Evolutionary conservation across 2,113 vertebrate genomes (phyloP).

Genomic region (Colossoma macropomum): DNA sequence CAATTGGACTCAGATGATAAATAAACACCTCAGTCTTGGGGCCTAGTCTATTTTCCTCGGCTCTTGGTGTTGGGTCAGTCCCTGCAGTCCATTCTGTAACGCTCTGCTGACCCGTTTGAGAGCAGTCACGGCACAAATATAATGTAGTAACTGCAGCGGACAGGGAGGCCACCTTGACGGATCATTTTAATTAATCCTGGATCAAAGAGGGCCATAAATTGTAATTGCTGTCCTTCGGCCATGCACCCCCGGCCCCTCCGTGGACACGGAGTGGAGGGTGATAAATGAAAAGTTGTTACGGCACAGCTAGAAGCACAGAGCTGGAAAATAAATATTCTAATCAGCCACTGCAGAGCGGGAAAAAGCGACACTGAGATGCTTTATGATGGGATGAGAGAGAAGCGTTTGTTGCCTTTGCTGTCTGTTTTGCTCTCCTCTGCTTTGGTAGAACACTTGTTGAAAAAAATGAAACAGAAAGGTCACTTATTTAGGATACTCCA

Average conservation of each 20-base stretch:
- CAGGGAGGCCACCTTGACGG: slow-evolving; percentile 49
- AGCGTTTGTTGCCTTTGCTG: background rate
- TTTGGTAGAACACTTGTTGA: background rate
- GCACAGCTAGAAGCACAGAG: slow-evolving; percentile 40
- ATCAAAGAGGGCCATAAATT: slow-evolving; percentile 61
- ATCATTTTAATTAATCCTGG: slow-evolving; percentile 59
- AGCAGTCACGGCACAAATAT: slow-evolving; percentile 32
- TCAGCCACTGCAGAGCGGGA: slow-evolving; percentile 18
- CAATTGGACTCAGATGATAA: background rate
- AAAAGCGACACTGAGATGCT: slow-evolving; percentile 12
- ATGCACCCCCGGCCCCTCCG: slow-evolving; percentile 33
- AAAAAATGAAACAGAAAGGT: background rate
- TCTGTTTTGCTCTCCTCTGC: background rate
- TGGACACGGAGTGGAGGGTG: slow-evolving; percentile 43
- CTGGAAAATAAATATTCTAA: slow-evolving; percentile 58
- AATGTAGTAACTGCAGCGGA: slow-evolving; percentile 29
- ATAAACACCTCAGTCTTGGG: background rate
- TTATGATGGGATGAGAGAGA: background rate
- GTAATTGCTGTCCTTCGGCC: slow-evolving; percentile 56
- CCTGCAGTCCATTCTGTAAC: background rate
- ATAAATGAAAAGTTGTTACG: slow-evolving; percentile 58
- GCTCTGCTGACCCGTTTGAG: background rate
- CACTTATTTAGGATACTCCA: background rate
- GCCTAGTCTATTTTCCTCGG: background rate
- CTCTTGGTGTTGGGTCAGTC: background rate